phyloP scores from a whole-genome alignment of 2,797 vertebrate species.

The Salmo trutta region DNA sequence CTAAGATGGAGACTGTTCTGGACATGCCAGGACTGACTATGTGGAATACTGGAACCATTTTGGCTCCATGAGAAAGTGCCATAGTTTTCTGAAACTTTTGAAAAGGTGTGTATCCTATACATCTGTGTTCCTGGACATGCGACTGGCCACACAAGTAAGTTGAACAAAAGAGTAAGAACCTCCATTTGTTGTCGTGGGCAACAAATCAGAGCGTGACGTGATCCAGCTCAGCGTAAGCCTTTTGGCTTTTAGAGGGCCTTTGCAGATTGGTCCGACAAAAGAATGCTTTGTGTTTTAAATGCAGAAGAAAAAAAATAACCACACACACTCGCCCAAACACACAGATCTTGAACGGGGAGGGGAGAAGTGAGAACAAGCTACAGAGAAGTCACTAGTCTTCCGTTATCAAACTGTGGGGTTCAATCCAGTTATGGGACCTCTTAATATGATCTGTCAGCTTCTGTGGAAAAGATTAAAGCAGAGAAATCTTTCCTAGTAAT shows the following conservation, averaged over 20 bases:
- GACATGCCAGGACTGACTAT: not conserved
- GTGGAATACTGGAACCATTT: not conserved
- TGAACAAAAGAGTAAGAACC: constrained; percentile 1
- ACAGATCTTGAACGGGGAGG: not conserved
- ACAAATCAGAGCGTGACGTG: constrained; percentile 27
- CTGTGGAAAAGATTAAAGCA: not conserved
- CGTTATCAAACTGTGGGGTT: not conserved
- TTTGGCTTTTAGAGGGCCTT: constrained; percentile 41
- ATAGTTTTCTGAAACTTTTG: too few relatives aligned
- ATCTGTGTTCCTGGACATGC: not conserved
- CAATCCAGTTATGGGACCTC: not conserved
- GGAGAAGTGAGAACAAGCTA: constrained; percentile 15
- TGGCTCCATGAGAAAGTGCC: too few relatives aligned
- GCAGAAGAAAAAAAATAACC: constrained; percentile 3
- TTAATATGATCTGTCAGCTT: constrained; percentile 2
- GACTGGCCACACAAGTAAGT: too few relatives aligned
- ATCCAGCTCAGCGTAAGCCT: constrained; percentile 38
- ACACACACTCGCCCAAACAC: constrained; percentile 1
- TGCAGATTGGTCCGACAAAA: constrained; percentile 46
- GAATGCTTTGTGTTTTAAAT: constrained; percentile 44
- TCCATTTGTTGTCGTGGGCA: constrained; percentile 31
- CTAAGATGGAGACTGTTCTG: not conserved
- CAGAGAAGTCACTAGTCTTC: constrained; percentile 6
- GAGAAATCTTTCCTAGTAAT: not conserved
- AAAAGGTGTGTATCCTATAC: not conserved